phyloP scores from a whole-genome alignment of 2,888 invertebrate genomes.

The Geophilus truncorum region DNA sequence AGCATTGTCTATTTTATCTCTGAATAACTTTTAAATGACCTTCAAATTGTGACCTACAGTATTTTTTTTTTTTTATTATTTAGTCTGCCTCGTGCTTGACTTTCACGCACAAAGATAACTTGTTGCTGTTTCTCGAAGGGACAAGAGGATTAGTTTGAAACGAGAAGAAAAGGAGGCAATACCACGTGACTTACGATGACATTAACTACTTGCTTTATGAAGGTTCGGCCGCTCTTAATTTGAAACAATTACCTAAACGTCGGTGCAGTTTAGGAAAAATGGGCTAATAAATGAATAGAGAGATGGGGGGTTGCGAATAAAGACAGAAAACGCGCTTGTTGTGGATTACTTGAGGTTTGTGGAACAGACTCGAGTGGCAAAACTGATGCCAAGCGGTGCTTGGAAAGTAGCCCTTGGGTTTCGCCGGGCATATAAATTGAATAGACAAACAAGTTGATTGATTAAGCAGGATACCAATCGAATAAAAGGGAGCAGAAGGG shows the following conservation, averaged over 20 bases:
- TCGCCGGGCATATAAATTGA: background rate
- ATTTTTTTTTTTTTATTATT: too few species aligned
- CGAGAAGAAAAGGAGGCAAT: background rate
- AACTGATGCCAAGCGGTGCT: background rate
- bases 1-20: too few species aligned
- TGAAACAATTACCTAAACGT: background rate
- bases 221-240: background rate
- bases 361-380: too few species aligned
- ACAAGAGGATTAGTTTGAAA: slow-evolving; percentile 15
- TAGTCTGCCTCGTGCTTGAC: background rate
- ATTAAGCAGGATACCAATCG: slow-evolving; percentile 21
- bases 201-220: slow-evolving; percentile 19
- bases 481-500: background rate
- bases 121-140: slow-evolving; percentile 1
- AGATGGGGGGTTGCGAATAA: too few species aligned
- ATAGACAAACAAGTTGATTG: slow-evolving; percentile 13
- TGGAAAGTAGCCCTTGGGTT: background rate
- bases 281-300: background rate
- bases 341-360: too few species aligned
- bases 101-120: background rate
- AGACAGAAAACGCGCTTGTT: too few species aligned
- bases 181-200: slow-evolving; percentile 9
- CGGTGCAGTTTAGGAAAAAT: background rate
- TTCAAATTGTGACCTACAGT: too few species aligned
- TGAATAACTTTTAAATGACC: too few species aligned